Conservation (phyloP, 2,888 invertebrate species). For the Chrysina gloriosa region DNA sequence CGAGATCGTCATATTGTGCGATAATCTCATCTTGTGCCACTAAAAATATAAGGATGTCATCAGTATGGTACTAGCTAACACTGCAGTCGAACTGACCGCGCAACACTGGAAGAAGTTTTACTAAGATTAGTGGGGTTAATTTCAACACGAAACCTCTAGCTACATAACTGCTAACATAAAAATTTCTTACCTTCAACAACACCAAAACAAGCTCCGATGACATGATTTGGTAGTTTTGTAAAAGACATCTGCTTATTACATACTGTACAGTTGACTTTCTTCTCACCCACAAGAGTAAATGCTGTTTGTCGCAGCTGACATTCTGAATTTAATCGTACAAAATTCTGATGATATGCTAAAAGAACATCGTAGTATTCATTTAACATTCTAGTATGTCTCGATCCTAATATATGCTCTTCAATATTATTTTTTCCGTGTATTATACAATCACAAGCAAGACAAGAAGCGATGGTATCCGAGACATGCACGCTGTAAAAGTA, state of each 20-base stretch:
- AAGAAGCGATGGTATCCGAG: not conserved
- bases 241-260: not conserved
- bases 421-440: not conserved
- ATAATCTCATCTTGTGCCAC: not conserved
- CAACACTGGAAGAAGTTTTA: too few relatives aligned
- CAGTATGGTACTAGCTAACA: too few relatives aligned
- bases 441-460: slow-evolving; percentile 14
- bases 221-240: not conserved
- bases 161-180: too few relatives aligned
- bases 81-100: too few relatives aligned
- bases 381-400: not conserved
- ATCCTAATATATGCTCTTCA: slow-evolving; percentile 1
- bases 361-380: not conserved
- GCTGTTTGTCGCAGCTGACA: not conserved
- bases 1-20: not conserved
- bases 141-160: too few relatives aligned
- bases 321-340: not conserved
- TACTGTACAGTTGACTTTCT: not conserved
- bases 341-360: not conserved
- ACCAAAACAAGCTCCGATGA: not conserved
- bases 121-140: too few relatives aligned
- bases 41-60: too few relatives aligned
- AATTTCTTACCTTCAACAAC: not conserved
- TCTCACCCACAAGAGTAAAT: not conserved
- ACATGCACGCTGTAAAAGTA: slow-evolving; percentile 4